Base-by-base conservation (phyloP, 2,888 invertebrate species). In the Xanthostigma xanthostigma region DNA sequence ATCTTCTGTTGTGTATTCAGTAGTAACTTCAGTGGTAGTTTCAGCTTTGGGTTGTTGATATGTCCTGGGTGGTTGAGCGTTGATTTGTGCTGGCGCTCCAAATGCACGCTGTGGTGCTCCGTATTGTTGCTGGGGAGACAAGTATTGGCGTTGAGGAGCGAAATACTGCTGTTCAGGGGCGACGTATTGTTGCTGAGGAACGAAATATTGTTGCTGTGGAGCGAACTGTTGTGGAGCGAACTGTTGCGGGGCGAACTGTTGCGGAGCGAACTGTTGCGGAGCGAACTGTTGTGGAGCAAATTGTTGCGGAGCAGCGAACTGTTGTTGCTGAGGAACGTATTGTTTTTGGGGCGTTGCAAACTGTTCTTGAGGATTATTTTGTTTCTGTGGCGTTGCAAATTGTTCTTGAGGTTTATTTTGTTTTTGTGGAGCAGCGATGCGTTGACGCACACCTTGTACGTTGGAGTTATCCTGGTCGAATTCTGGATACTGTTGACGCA, bases 1-100 rank as follows among this genome's bases (percentile, higher is more conserved):
- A 27, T 27, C 27, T 66, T 6, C 62, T 63, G 0, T 60, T 61
- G 34, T 68, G 65, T 1, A 14, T 59, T 57, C 51, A 48, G 59
- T 54, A n/a, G 53, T 58, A 11, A 54, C 54, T n/a, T 45, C 57
- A 3, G 67, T 65, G 1, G 60, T 54, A 37, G 60, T 59, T 3
- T 57, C 55, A 9, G 59, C 42, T 56, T 62, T 57, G 55, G 67
- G 65, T 9, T 61, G 56, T 9, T 67, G 68, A 50, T 68, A 70
- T 51, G 66, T 64, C 13, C 66, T 66, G 53, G 65, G 61, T 12
- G 71, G 71, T 14, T 63, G 64, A 0, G 61, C 56, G 55, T 67
- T 67, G 6, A 64, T 66, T 46, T 64, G 64, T 8, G 69, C 59
- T 2, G 72, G 71, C 14, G 69, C 68, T 17, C 65, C 67, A 51